Evolutionary conservation across 2,113 vertebrate species (phyloP).

Genomic region (Podilymbus podiceps): DNA sequence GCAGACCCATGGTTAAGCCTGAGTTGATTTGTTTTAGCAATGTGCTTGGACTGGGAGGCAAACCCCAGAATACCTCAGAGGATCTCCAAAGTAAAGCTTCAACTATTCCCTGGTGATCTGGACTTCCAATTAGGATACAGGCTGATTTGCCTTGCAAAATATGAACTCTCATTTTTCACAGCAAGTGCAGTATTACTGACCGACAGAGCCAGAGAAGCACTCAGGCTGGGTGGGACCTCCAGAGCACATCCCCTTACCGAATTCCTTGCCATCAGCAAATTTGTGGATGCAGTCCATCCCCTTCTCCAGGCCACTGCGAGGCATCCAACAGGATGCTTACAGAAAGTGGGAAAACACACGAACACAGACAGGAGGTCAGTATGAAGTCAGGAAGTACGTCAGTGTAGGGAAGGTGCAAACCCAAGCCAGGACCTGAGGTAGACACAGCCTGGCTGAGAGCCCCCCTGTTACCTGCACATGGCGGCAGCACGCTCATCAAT

Average conservation of each 20-base stretch:
- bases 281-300: neutral
- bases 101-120: neutral
- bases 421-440: neutral
- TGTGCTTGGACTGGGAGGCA: neutral
- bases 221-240: neutral
- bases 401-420: neutral
- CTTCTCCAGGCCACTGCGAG: neutral
- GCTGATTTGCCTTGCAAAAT: neutral
- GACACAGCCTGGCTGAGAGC: neutral
- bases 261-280: neutral
- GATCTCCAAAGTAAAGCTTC: neutral
- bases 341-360: neutral
- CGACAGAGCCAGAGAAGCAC: neutral
- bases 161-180: neutral
- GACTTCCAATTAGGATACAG: neutral
- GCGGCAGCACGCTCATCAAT: neutral
- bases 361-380: neutral
- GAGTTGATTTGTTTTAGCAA: neutral
- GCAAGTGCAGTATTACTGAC: neutral
- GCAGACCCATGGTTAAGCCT: neutral
- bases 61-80: neutral
- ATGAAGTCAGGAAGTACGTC: neutral
- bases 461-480: neutral
- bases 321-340: neutral
- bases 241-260: neutral